Conservation (phyloP, 1,140 invertebrate genomes). For the Sarcophaga bullata region DNA sequence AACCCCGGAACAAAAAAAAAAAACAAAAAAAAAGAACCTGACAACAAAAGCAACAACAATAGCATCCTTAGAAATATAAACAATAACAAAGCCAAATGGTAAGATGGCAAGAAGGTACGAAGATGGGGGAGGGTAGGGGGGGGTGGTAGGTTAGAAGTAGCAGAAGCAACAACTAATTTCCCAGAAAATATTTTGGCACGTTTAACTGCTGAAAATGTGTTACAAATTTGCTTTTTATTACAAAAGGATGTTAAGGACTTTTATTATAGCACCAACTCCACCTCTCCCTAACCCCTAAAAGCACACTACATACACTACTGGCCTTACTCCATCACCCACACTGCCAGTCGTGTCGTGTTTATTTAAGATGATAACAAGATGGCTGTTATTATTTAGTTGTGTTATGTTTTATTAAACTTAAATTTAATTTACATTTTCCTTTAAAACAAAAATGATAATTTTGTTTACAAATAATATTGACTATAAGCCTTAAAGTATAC, state of each 20-base stretch:
- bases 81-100: constrained; percentile 7
- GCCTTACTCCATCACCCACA: neutral
- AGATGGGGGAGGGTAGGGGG: neutral
- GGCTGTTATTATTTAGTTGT: neutral
- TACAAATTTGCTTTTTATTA: constrained; percentile 40
- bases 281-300: neutral
- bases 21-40: too few relatives aligned
- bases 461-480: neutral
- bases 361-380: constrained; percentile 15
- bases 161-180: constrained; percentile 31
- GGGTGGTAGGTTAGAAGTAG: neutral
- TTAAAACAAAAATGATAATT: neutral
- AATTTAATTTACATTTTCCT: neutral
- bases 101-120: too few relatives aligned
- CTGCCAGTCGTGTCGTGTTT: neutral
- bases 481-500: neutral
- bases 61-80: neutral
- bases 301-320: neutral
- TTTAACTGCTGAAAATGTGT: constrained; percentile 38
- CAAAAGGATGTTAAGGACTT: constrained; percentile 33
- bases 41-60: neutral
- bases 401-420: neutral
- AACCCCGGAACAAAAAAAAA: neutral
- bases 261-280: neutral
- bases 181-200: constrained; percentile 37